These are phyloP conservation scores for Cryptotis parvus DNA, from an alignment of 2,113 vertebrate genomes.

Conservation along the genomic window DNA sequence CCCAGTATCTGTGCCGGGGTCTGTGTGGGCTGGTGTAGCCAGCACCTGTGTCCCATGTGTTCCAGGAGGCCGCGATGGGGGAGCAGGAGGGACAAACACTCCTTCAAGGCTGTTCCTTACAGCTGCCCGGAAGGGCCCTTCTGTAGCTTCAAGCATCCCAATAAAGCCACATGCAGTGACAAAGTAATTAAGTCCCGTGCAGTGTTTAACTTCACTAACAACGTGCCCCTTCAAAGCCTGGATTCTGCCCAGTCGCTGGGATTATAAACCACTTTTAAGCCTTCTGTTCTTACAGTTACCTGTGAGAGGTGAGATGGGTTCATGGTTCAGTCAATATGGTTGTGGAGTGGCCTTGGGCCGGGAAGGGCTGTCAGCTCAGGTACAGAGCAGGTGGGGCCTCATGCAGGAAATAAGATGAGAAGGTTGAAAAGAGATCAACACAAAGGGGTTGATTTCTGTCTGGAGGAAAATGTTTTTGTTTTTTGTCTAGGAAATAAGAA, in stretches of 20 bases:
- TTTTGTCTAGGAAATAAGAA: neutral
- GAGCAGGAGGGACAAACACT: neutral
- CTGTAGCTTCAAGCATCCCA: neutral
- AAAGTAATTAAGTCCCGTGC: neutral
- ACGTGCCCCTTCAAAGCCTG: neutral
- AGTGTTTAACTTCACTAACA: neutral
- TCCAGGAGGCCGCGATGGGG: neutral
- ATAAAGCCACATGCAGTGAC: neutral
- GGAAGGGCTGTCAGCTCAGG: neutral
- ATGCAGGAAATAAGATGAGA: constrained; percentile 18
- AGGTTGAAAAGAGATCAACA: no score
- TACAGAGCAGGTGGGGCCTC: neutral
- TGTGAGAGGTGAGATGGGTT: neutral
- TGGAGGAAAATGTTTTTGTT: constrained; percentile 27
- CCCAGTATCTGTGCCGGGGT: neutral
- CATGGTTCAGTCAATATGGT: neutral
- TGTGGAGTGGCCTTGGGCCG: neutral
- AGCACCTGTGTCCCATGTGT: neutral
- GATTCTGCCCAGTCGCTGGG: neutral
- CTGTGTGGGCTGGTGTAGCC: no score
- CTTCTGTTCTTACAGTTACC: neutral
- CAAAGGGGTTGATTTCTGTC: neutral
- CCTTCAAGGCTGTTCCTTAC: neutral
- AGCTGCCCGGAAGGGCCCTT: neutral
- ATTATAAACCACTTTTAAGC: neutral